Percentiles rank a stretch among this genome's conserved stretches.
These are phyloP conservation scores for Athetis lepigone DNA, from an alignment of 2,888 invertebrate genomes.

Conservation along the genomic window DNA sequence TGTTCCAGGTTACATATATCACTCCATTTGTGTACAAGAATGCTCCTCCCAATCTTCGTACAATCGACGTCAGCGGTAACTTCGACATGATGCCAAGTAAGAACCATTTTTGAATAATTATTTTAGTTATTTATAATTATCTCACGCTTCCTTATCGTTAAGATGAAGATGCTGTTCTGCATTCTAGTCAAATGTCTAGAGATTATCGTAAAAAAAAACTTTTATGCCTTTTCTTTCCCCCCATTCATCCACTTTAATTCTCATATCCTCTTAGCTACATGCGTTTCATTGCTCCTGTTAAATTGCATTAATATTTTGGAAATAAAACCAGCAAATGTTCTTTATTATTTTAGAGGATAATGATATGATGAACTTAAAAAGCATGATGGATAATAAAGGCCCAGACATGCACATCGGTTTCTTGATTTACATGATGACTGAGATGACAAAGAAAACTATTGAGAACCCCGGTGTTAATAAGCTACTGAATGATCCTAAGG, in stretches of 20 bases:
- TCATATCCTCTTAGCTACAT: no score
- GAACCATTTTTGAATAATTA: constrained; percentile 17
- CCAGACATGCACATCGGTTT: not conserved
- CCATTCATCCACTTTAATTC: no score
- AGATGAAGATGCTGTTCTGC: no score
- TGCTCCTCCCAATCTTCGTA: constrained; percentile 64
- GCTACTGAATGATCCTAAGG: constrained; percentile 66
- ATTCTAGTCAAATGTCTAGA: no score
- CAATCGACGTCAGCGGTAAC: constrained; percentile 71
- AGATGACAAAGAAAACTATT: constrained; percentile 48
- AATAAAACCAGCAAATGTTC: not conserved
- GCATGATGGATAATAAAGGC: constrained; percentile 15
- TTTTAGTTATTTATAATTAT: no score
- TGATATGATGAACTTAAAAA: constrained; percentile 21
- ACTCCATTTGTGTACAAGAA: constrained; percentile 65
- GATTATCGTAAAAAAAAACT: no score
- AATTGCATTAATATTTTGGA: not conserved
- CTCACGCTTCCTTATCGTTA: no score
- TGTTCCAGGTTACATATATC: constrained; percentile 74
- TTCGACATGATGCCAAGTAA: constrained; percentile 59
- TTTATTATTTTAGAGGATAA: constrained; percentile 29
- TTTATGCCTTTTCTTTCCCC: no score
- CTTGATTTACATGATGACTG: constrained; percentile 38
- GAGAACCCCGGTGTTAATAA: constrained; percentile 60
- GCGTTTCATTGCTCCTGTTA: no score